phyloP scores from a whole-genome alignment of 2,888 invertebrate species.

The Stratiomys singularior region DNA sequence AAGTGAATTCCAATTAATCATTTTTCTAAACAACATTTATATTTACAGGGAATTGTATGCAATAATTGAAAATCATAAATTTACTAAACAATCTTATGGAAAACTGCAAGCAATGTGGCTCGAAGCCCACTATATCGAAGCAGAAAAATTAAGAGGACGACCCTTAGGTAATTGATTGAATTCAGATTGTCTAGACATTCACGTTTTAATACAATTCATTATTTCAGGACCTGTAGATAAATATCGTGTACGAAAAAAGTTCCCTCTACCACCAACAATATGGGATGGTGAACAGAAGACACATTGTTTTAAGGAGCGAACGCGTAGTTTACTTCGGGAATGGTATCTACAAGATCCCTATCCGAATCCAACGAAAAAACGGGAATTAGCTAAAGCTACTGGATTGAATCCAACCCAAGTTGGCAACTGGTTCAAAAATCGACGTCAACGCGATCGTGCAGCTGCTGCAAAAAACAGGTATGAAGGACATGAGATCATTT shows the following conservation, averaged over 20 bases:
- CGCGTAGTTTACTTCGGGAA: slow-evolving; percentile 92
- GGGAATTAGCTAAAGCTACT: slow-evolving; percentile 89
- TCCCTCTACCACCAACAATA: slow-evolving; percentile 89
- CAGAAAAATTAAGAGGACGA: slow-evolving; percentile 87
- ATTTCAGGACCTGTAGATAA: slow-evolving; percentile 84
- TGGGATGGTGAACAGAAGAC: slow-evolving; percentile 98
- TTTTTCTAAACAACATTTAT: neutral
- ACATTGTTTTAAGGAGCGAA: slow-evolving; percentile 96
- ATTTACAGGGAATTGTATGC: slow-evolving; percentile 79
- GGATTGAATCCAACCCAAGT: slow-evolving; percentile 94
- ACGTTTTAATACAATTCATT: neutral
- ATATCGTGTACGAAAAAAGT: slow-evolving; percentile 93
- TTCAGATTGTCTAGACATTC: slow-evolving; percentile 42
- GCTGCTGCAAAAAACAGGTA: slow-evolving; percentile 97
- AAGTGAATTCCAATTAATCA: too few species aligned
- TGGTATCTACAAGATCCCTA: slow-evolving; percentile 99
- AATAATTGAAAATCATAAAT: slow-evolving; percentile 89
- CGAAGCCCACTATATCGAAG: slow-evolving; percentile 93
- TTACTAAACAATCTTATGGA: slow-evolving; percentile 88
- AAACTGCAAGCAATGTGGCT: slow-evolving; percentile 93
- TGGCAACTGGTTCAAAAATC: slow-evolving; percentile 93
- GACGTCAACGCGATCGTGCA: slow-evolving; percentile 86
- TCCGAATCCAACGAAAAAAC: slow-evolving; percentile 92
- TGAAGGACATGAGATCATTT: slow-evolving; percentile 58
- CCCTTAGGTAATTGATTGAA: slow-evolving; percentile 72